Base-by-base conservation (phyloP, 2,113 vertebrate genomes). In the Paedocypris sp. region DNA sequence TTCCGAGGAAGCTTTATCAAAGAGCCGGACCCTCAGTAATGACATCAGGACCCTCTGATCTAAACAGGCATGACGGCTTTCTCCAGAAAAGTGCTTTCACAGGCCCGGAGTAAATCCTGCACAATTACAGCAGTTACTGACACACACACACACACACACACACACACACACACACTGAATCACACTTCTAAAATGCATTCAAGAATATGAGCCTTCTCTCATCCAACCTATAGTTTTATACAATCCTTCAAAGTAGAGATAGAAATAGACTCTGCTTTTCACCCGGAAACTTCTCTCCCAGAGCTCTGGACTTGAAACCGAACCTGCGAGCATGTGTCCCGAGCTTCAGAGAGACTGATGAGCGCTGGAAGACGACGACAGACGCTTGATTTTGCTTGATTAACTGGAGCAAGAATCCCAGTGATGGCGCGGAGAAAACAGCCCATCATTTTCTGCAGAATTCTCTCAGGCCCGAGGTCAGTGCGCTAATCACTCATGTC, bases 11-110 rank as follows among this genome's bases (percentile, higher is more conserved):
- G 64, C 36, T 66, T 64, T 79, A 76, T 85, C 82, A 82, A 84
- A 85, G 82, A 59, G 36, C 69, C 60, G 67, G 52, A 67, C 69
- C 57, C 73, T 75, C 78, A 80, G 73, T 84, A 78, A 79, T 80
- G 82, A 84, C 81, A 83, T 85, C 83, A 86, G 79, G 84, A 62
- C 71, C 76, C 70, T 85, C 72, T 83, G 82, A 84, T 83, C 79
- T 86, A 80, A 84, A 85, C 80, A 85, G 61, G 82, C 86, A 73
- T 86, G 85, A 87, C 78, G 76, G 75, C 71, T 66, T 71, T 63
- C 72, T 75, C 68, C 75, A 78, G 78, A 59, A 1, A 71, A 50
- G 71, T 52, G 64, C 66, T 70, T 77, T 82, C 75, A 77, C 72
- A 80, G 79, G 74, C 72, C 19, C 15, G 22, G 18, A 64, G 54